Conservation (phyloP, 2,113 vertebrate genomes). For the Pelvicachromis taeniatus region DNA sequence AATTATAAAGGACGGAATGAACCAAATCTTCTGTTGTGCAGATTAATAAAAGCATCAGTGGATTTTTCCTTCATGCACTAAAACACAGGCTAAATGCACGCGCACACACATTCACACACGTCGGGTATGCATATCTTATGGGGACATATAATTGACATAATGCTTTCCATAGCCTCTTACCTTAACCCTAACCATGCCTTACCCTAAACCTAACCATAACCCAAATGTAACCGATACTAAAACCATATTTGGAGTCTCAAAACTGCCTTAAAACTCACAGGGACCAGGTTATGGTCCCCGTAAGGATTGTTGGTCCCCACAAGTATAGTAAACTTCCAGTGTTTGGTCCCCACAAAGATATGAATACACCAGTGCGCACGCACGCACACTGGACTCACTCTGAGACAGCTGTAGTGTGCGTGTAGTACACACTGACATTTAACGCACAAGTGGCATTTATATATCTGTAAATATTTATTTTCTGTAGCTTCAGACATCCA, state of each 20-base stretch:
- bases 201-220: background rate
- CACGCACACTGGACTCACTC: background rate
- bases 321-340: background rate
- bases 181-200: background rate
- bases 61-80: background rate
- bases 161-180: background rate
- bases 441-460: conserved; percentile 6
- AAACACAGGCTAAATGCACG: background rate
- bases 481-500: background rate
- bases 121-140: background rate
- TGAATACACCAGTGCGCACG: fast-evolving
- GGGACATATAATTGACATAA: background rate
- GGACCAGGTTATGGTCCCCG: background rate
- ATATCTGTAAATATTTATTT: conserved; percentile 6
- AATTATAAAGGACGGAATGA: background rate
- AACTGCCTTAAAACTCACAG: background rate
- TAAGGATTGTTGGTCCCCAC: too few relatives aligned
- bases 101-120: background rate
- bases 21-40: background rate
- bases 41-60: background rate
- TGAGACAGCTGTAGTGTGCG: background rate
- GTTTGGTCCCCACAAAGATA: background rate
- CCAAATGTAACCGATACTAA: background rate
- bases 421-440: conserved; percentile 10
- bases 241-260: background rate